These are phyloP conservation scores for Tanypteryx hageni DNA, from an alignment of 2,888 invertebrate species.

Conservation along the genomic window DNA sequence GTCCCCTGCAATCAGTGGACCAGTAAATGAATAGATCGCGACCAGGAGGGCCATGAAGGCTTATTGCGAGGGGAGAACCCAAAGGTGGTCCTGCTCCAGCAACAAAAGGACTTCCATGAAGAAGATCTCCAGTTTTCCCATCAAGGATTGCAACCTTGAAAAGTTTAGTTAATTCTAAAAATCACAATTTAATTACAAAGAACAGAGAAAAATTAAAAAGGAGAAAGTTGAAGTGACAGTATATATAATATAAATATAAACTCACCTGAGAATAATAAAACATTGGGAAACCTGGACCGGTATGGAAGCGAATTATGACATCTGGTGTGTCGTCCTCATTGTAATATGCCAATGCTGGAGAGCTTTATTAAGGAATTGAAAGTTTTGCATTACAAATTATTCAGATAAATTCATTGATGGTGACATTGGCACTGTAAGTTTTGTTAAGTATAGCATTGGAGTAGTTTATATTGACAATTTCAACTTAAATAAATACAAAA, in stretches of 20 bases:
- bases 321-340: constrained; percentile 87
- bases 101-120: constrained; percentile 79
- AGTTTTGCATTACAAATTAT: not conserved
- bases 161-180: constrained; percentile 66
- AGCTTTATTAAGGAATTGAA: constrained; percentile 74
- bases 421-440: no score
- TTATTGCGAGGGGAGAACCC: constrained; percentile 77
- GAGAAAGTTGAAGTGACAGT: not conserved
- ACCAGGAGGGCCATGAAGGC: constrained; percentile 79
- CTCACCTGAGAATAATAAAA: constrained; percentile 85
- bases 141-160: constrained; percentile 78
- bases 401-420: no score
- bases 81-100: constrained; percentile 72
- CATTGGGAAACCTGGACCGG: constrained; percentile 84
- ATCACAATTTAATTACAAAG: not conserved
- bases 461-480: no score
- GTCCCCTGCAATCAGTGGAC: constrained; percentile 82
- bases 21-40: constrained; percentile 88
- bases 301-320: constrained; percentile 84
- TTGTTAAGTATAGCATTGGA: no score
- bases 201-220: not conserved
- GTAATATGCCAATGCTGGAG: constrained; percentile 85
- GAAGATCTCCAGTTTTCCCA: constrained; percentile 80
- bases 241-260: constrained; percentile 68
- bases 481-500: no score